A percentile compares a stretch with the other conserved stretches of the same genome.
Conservation (phyloP, 1,140 invertebrate genomes). For the Bombus cullumanus region DNA sequence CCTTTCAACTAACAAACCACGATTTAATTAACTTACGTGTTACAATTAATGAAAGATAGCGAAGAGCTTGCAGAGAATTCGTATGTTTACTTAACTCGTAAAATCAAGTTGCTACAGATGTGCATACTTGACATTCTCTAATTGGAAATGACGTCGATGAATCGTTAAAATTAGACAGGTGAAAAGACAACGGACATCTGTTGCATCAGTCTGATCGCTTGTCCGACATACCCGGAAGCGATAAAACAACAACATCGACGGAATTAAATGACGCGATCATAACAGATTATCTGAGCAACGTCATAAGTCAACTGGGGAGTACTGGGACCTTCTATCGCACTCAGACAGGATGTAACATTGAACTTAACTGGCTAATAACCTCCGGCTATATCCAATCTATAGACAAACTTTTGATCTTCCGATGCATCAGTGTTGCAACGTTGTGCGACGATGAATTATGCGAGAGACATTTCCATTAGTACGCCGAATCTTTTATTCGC, state of each 20-base stretch:
- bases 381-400: conserved; percentile 63
- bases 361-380: conserved; percentile 79
- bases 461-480: too few species aligned
- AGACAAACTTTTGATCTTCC: conserved; percentile 28
- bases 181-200: background rate
- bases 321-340: conserved; percentile 65
- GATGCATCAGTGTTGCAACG: background rate
- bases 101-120: background rate
- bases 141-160: background rate
- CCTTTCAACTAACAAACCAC: background rate
- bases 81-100: background rate
- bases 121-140: background rate
- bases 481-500: background rate
- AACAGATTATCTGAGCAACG: conserved; percentile 58
- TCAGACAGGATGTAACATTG: conserved; percentile 77
- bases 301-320: conserved; percentile 54
- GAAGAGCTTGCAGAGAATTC: background rate
- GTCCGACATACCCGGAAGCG: conserved; percentile 6
- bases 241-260: conserved; percentile 47
- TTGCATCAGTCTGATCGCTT: background rate
- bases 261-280: conserved; percentile 34
- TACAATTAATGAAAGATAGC: background rate
- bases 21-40: background rate
- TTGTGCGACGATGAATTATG: background rate
- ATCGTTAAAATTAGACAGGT: background rate